Base-by-base conservation (phyloP, 2,113 vertebrate genomes). In the Cyphomyrus discorhynchus region DNA sequence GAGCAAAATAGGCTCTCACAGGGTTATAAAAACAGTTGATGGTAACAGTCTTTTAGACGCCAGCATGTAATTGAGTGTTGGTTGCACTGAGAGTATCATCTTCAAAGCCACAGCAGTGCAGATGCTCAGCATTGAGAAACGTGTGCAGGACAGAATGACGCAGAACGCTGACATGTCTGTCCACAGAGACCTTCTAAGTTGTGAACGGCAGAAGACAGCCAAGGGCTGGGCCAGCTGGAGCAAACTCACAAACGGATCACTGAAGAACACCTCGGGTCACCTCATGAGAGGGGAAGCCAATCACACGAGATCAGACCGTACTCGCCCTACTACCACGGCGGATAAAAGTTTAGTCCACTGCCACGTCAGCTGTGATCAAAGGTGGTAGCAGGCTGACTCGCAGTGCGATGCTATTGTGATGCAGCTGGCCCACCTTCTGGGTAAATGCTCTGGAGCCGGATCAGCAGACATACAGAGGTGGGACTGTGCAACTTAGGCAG, bases 281-380 rank as follows among this genome's bases (percentile, higher is more conserved):
- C 85, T 87, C 3, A 90, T 91, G 47, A 17, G 7, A 92, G 89
- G 83, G 89, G 90, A 83, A 62, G 77, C 90, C 91, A 91, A 93
- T 88, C 86, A 88, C n/a, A 86, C 17, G 89, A 82, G 92, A 92
- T 94, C 94, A 93, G 31, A 86, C 66, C 62, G 27, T 91, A 93
- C 92, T 91, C 84, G 21, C 88, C n/a, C 74, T 49, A 90, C 91
- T 90, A 83, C 52, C 45, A 85, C 35, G 50, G 82, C 1, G 15
- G 47, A 11, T 35, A 17, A 47, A 90, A 52, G 85, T 89, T 89
- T 27, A 45, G 58, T 89, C 74, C 80, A 31, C 70, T 27, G 91
- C 58, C n/a, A 50, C 8, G 50, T 46, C 11, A 19, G 90, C 46
- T 49, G 27, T 17, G 31, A 21, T 45, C 62, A 70, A 70, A 70